Base-by-base conservation (phyloP, 2,888 invertebrate genomes). In the Diabrotica balteata region DNA sequence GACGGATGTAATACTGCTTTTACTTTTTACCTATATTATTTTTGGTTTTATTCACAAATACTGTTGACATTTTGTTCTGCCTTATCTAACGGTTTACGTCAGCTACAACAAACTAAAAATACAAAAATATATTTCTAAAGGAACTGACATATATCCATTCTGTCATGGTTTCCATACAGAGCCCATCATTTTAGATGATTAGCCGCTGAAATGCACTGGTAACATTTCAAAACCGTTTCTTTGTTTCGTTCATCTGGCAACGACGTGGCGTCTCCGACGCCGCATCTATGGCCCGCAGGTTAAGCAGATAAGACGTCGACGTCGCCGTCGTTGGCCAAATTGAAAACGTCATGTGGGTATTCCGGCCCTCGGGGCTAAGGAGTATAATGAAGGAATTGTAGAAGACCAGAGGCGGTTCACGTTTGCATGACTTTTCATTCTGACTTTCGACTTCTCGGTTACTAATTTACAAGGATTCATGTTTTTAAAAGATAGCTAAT, bases 311-410 rank as follows among this genome's bases (percentile, higher is more conserved):
- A 72, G 63, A 63, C 63, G 58, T 51, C 63, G 51, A 57, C 55
- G 45, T 51, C 63, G 51, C 43, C 55, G 45, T 57, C 55, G 66
- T 57, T 59, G 54, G 69, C 47, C 67, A 69, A 72, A 72, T 72
- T 72, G 72, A 69, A 72, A 72, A 72, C 66, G 68, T 72, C 69
- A 69, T 69, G 69, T 72, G 72, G 69, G 69, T 69, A 67, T 72
- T 69, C 67, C 53, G 62, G 55, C 63, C 72, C 65, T 66, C 52
- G 32, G 71, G 65, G 71, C 10, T 22, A 57, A 63, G 7, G 59
- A 69, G 68, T 67, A 72, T 72, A 72, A 72, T 68, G 69, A 72
- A 69, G 62, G 59, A 72, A 72, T 69, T 58, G 67, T 60, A 58
- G 66, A 9, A 50, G 50, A 10, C 61, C 57, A 22, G 60, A 42